Evolutionary conservation across 2,113 vertebrate species (phyloP), one percentile per base, ranked within the genome.

Genomic region (Albula glossodonta): DNA sequence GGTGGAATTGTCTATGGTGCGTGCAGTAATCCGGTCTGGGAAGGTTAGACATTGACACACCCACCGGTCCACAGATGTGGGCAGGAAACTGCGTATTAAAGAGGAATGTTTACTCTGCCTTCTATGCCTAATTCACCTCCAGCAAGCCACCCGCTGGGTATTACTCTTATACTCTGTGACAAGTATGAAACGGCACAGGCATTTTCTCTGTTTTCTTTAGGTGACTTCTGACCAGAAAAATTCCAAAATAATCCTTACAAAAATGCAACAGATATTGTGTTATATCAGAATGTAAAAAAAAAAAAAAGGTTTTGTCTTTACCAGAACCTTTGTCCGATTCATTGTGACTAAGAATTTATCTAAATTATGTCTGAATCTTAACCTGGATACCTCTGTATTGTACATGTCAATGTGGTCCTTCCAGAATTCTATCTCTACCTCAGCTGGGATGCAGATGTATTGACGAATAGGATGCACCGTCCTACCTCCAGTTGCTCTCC

Each of bases 401-500:
- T 74, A 22, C 2, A 31, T 74, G 22, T 22, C 2, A 74, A 10
- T 74, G 70, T 8, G 9, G 56, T 74, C 9, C 22, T 13, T 51
- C 9, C 3, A 70, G 17, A 22, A 1, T 7, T 74, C 5, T 8
- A 25, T 22, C 10, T 74, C 8, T 74, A 25, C 25, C 0, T 74
- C 66, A 70, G 63, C 63, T 70, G 63, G 3, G 56, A 60, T 25
- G 31, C 51, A 13, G 4, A 80, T 6, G 22, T 17, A 15, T 50
- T 80, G 52, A 51, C 2, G 52, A 19, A 85, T 41, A 19, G 80
- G 50, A 51, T 31, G 31, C 17, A 77, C 51, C 11, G 13, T 86
- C 31, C 94, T 94, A 99, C 98, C 97, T 97, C 97, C 97, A 99
- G 19, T 93, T 93, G 80, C 84, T 87, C 91, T 99, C 97, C 89